phyloP scores from a whole-genome alignment of 1,140 invertebrate species.

The Mylabris phalerata region DNA sequence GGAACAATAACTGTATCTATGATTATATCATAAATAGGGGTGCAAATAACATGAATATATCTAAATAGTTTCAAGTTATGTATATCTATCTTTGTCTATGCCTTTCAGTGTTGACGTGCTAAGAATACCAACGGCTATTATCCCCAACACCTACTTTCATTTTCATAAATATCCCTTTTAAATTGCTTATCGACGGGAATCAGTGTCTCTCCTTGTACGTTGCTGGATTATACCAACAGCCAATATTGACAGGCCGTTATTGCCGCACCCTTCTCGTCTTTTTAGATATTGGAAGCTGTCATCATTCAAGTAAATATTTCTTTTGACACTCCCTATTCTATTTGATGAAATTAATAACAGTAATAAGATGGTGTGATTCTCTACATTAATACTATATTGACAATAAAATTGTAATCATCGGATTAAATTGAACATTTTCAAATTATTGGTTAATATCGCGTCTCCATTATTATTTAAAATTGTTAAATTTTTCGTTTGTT shows the following conservation, averaged over 20 bases:
- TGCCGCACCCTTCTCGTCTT: too few species aligned
- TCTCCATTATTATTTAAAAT: too few species aligned
- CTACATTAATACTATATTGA: too few species aligned
- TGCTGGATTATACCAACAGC: slow-evolving; percentile 9
- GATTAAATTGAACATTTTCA: too few species aligned
- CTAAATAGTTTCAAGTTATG: slow-evolving; percentile 14
- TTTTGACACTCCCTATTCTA: too few species aligned
- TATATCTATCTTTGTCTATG: slow-evolving; percentile 10
- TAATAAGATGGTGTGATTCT: too few species aligned
- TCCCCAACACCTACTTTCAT: slow-evolving; percentile 30
- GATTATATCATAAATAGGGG: slow-evolving; percentile 10
- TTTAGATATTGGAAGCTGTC: too few species aligned
- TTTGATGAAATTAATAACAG: too few species aligned
- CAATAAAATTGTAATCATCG: too few species aligned
- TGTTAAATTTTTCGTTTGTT: too few species aligned
- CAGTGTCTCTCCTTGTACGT: slow-evolving; percentile 10
- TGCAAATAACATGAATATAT: slow-evolving; percentile 27
- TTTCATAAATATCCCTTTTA: slow-evolving; percentile 34
- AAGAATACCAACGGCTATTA: slow-evolving; percentile 26
- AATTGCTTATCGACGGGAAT: slow-evolving; percentile 31
- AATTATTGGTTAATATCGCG: too few species aligned
- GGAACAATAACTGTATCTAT: slow-evolving; percentile 27
- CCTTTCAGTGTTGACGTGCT: slow-evolving; percentile 25
- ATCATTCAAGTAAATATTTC: too few species aligned
- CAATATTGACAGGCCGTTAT: slow-evolving; percentile 8